A percentile compares a stretch with the other conserved stretches of the same genome.
Evolutionary conservation across 2,113 vertebrate species (phyloP).

Genomic region (Pao palembangensis): DNA sequence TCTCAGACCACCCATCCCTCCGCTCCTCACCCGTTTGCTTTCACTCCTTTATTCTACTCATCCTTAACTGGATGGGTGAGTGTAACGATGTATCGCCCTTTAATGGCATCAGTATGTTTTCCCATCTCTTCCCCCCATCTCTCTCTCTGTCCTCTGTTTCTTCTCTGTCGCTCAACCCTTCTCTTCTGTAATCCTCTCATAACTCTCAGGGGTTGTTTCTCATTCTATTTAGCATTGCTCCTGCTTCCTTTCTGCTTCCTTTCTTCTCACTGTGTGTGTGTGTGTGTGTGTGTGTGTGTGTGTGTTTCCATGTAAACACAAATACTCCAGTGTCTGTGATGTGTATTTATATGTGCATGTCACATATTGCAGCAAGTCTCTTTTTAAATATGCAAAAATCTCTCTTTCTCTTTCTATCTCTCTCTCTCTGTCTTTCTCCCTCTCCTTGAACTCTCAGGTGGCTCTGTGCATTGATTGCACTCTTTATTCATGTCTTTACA

Average conservation of each 20-base stretch:
- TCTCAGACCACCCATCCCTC: constrained; percentile 40
- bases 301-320: constrained; percentile 1
- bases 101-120: neutral
- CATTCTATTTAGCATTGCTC: constrained; percentile 29
- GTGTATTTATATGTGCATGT: constrained; percentile 3
- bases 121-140: neutral
- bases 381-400: neutral
- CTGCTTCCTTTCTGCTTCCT: constrained; percentile 7
- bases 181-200: constrained; percentile 24
- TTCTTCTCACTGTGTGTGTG: neutral
- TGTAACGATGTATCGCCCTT: neutral
- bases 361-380: constrained; percentile 1
- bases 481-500: constrained; percentile 14
- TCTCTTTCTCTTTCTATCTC: neutral
- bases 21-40: constrained; percentile 19
- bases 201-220: constrained; percentile 28
- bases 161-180: constrained; percentile 9
- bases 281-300: constrained; percentile 10
- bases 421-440: neutral
- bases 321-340: neutral
- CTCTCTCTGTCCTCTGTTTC: neutral
- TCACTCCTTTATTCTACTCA: constrained; percentile 25
- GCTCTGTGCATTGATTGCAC: neutral
- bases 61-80: constrained; percentile 7
- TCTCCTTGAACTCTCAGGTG: neutral